Evolutionary conservation across 2,797 vertebrate genomes (phyloP), one percentile per base, ranked within the genome.

Genomic region (Limnodromus scolopaceus): DNA sequence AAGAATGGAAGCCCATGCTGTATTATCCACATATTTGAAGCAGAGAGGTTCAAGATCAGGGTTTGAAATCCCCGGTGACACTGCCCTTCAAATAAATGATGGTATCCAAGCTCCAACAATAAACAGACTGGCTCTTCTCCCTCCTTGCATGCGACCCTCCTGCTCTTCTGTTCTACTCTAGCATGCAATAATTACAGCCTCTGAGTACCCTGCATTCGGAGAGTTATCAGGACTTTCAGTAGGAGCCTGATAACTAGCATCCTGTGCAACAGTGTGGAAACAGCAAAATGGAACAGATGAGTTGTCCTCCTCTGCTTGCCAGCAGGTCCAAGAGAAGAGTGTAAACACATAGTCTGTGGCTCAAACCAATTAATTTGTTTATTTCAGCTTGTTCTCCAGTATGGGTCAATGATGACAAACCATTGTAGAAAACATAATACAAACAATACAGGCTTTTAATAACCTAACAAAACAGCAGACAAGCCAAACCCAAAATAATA

Each of bases 321-420:
- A 96, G 87, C 88, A 92, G 84, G 86, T 89, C 88, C 90, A 49
- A 79, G 64, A 51, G 28, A 92, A 78, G 41, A 94, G 74, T 24
- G 55, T 74, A 84, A 96, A 91, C 70, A 93, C 76, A 72, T 16
- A 89, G 19, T 83, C 90, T 74, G 78, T 51, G 78, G 81, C 75
- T 87, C 78, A 92, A 93, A 79, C 64, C 75, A 96, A 95, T 93
- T 94, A 83, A 92, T 91, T 76, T 84, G 87, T 94, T 91, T 95
- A 75, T 87, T 96, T 93, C 89, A 63, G 76, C 51, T 84, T 84
- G 45, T 57, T 91, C 75, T 84, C 71, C 74, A 84, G 32, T 28
- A 74, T 30, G 78, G 84, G 60, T 85, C 84, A 94, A 51, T 5
- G 30, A 93, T 77, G 86, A 95, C 87, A 96, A 94, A 91, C 5